Conservation (phyloP, 2,888 invertebrate genomes). For the Zaprionus obscuricornis region DNA sequence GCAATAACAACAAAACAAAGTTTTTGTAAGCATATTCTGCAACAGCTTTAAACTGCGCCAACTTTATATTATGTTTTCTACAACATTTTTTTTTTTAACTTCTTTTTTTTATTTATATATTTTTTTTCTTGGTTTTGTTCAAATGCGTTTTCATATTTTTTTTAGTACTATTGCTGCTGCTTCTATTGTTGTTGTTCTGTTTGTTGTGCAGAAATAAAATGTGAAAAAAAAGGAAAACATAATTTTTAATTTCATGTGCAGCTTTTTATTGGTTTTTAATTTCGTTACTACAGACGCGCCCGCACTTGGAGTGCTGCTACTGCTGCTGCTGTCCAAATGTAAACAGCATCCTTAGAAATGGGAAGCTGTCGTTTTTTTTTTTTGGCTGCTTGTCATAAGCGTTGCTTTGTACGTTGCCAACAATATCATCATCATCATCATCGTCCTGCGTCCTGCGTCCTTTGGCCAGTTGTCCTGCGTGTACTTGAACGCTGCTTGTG, state of each 20-base stretch:
- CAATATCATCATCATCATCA: slow-evolving; percentile 66
- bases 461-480: slow-evolving; percentile 34
- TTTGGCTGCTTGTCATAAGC: slow-evolving; percentile 62
- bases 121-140: slow-evolving; percentile 13
- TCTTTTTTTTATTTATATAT: slow-evolving; percentile 9
- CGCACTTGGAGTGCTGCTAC: slow-evolving; percentile 22
- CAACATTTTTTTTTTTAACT: slow-evolving; percentile 25
- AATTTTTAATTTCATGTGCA: slow-evolving; percentile 76
- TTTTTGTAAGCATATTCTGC: slow-evolving; percentile 31
- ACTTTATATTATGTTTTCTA: slow-evolving; percentile 43
- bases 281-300: slow-evolving; percentile 58
- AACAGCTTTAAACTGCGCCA: slow-evolving; percentile 28
- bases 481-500: slow-evolving; percentile 54
- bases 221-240: slow-evolving; percentile 69
- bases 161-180: slow-evolving; percentile 41
- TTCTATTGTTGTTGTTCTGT: too few species aligned
- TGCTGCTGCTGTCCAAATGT: slow-evolving; percentile 46
- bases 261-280: slow-evolving; percentile 79
- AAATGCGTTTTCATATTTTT: slow-evolving; percentile 49
- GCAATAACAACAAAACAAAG: slow-evolving; percentile 2
- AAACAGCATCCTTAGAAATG: slow-evolving; percentile 72
- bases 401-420: slow-evolving; percentile 62
- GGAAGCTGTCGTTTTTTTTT: slow-evolving; percentile 14
- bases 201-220: slow-evolving; percentile 46
- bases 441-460: slow-evolving; percentile 20